Base-by-base conservation (phyloP, 1,140 invertebrate genomes). In the Parasteatoda tepidariorum region DNA sequence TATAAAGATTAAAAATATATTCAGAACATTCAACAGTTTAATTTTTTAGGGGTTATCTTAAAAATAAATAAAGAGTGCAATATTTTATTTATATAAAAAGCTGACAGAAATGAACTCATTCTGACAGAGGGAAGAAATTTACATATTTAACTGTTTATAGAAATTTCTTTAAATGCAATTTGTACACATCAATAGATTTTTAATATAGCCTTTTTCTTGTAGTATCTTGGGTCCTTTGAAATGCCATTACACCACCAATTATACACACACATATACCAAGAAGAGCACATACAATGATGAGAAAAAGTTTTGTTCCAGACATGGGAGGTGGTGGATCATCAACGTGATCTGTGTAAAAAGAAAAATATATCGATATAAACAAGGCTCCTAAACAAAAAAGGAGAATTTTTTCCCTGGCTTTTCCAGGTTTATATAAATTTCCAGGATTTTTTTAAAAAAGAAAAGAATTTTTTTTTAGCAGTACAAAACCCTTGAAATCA, bases 201-300 rank as follows among this genome's bases (percentile, higher is more conserved):
- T 62, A 98, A 88, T 98, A 98, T 87, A 98, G 95, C 86, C 96
- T 92, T 90, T 98, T 98, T 87, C 95, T 92, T 85, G 93, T 93
- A 85, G 95, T 94, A 88, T 97, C 95, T 88, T 96, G 94, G 83
- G 95, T 93, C 88, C 97, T 97, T 87, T 97, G 95, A 88, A 97
- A 98, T 87, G 96, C 93, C 90, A 97, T 94, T 75, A 97, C 95
- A 48, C 93, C 96, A 67, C 97, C 92, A 7, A 97, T 94, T 2
- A 94, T 93, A 85, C 93, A 92, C 0, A 93, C 94, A 66, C 95
- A 93, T 0, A 97, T 87, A 0, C 92, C 92, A 11, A 98, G 90
- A 3, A 96, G 92, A 13, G 93, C 92, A 38, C 94, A 90, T 41
- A 98, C 90, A 90, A 97, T 94, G 30, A 96, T 90, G 3, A 98